These are phyloP conservation scores for Eutrigla gurnardus DNA, from an alignment of 2,797 vertebrate genomes.

Conservation along the genomic window DNA sequence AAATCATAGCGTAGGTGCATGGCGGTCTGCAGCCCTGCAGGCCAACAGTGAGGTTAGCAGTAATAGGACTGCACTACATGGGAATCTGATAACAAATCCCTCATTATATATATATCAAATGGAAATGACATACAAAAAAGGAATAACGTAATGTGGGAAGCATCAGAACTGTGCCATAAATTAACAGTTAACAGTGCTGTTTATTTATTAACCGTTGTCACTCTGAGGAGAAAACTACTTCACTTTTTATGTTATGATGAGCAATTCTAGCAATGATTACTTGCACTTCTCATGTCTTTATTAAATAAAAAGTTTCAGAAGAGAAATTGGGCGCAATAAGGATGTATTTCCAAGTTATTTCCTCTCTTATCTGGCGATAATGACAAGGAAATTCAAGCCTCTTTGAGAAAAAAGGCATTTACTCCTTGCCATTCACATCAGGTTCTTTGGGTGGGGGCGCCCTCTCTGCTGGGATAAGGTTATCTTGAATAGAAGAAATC, in stretches of 20 bases:
- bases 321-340: neutral
- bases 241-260: neutral
- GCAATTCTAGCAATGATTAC: neutral
- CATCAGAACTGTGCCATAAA: slow-evolving; percentile 13
- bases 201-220: neutral
- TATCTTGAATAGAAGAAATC: slow-evolving; percentile 74
- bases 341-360: slow-evolving; percentile 42
- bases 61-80: slow-evolving; percentile 10
- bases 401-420: slow-evolving; percentile 39
- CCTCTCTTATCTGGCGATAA: slow-evolving; percentile 47
- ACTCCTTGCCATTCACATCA: slow-evolving; percentile 66
- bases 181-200: slow-evolving; percentile 1
- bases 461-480: slow-evolving; percentile 68
- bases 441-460: slow-evolving; percentile 37
- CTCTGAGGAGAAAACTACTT: too few relatives aligned
- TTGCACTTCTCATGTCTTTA: slow-evolving; percentile 7
- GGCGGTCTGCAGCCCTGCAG: slow-evolving; percentile 9
- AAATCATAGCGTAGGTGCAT: slow-evolving; percentile 3
- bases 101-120: too few relatives aligned
- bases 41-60: slow-evolving; percentile 1
- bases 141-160: neutral
- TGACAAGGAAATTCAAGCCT: slow-evolving; percentile 33
- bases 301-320: slow-evolving; percentile 7
- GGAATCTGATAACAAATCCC: neutral
- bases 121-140: neutral